Evolutionary conservation across 2,888 invertebrate species (phyloP).

Genomic region (Tachina lurida): DNA sequence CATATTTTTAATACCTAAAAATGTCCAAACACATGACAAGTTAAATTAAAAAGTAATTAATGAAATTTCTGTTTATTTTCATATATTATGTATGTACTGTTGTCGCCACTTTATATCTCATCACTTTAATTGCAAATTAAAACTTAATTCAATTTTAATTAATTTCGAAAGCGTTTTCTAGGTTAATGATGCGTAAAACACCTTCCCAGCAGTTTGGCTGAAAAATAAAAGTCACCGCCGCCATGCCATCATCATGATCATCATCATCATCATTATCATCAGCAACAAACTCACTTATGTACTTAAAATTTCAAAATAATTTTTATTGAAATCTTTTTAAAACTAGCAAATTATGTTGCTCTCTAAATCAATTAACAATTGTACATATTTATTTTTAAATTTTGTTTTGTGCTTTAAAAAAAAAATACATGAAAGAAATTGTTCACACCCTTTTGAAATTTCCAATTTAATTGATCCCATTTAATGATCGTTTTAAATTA

Average conservation of each 20-base stretch:
- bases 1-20: too few relatives aligned
- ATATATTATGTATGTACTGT: too few relatives aligned
- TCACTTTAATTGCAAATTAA: neutral
- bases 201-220: neutral
- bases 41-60: neutral
- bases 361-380: neutral
- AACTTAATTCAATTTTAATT: neutral
- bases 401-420: neutral
- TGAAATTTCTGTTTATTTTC: neutral
- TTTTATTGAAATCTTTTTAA: neutral
- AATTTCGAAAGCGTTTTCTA: neutral
- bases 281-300: neutral
- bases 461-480: neutral
- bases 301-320: neutral
- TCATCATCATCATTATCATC: neutral
- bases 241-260: neutral
- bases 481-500: neutral
- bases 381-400: neutral
- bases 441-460: constrained; percentile 17
- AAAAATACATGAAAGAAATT: neutral
- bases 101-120: neutral
- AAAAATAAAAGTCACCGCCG: neutral
- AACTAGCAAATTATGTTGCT: neutral
- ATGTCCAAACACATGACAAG: too few relatives aligned
- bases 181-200: constrained; percentile 11